Conservation (phyloP, 2,797 vertebrate species). For the Caiman crocodilus region DNA sequence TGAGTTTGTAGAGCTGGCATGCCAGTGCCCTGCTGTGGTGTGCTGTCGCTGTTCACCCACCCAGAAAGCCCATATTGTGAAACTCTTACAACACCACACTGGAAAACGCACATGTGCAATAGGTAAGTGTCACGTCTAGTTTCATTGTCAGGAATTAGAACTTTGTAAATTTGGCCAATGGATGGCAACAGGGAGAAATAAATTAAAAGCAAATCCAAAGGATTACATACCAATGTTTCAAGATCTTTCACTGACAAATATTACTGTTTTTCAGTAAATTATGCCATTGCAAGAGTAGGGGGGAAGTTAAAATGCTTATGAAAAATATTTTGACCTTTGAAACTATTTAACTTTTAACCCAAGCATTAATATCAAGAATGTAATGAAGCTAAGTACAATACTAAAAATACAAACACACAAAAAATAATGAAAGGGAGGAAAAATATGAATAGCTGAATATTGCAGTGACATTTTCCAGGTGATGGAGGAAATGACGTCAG, state of each 20-base stretch:
- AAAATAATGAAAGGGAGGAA: conserved; percentile 1
- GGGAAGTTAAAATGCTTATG: background rate
- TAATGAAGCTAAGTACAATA: background rate
- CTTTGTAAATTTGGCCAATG: background rate
- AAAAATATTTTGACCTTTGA: background rate
- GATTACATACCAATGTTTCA: background rate
- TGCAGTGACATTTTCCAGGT: conserved; percentile 73
- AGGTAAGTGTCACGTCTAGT: conserved; percentile 80
- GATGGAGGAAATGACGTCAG: conserved; percentile 87
- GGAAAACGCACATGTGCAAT: conserved; percentile 94
- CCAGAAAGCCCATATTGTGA: conserved; percentile 95
- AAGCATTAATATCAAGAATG: background rate
- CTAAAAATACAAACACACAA: background rate
- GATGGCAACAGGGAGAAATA: conserved; percentile 21
- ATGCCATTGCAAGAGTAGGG: background rate
- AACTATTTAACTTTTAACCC: background rate
- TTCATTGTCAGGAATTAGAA: background rate
- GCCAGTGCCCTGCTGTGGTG: conserved; percentile 96
- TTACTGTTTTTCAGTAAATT: background rate
- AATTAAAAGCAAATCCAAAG: background rate
- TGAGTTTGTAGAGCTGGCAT: conserved; percentile 95
- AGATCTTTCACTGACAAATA: background rate
- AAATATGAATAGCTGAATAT: conserved; percentile 49
- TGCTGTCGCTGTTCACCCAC: conserved; percentile 98
- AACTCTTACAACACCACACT: conserved; percentile 91